Evolutionary conservation across 2,113 vertebrate species (phyloP).

Genomic region (Myiozetetes cayanensis): DNA sequence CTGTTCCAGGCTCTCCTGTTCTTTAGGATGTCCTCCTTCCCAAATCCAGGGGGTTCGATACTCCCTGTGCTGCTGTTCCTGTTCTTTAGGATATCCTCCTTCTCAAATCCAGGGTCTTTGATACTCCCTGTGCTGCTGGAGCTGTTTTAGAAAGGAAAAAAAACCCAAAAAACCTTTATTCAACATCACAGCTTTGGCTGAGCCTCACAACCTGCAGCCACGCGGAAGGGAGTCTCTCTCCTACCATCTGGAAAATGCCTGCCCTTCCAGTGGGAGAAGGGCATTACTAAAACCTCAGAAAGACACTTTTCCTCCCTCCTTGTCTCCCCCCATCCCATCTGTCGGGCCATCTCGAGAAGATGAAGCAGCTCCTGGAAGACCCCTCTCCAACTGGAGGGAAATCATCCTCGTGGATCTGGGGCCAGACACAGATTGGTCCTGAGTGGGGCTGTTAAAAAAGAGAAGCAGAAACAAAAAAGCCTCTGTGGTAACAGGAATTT

Average conservation of each 20-base stretch:
- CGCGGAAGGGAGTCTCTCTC: neutral
- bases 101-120: neutral
- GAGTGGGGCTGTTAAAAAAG: neutral
- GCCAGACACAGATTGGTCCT: neutral
- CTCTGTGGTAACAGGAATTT: neutral
- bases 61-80: neutral
- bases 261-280: constrained; percentile 23
- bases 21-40: too few species aligned
- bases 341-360: neutral
- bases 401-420: neutral
- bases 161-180: neutral
- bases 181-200: neutral
- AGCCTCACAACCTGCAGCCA: neutral
- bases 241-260: constrained; percentile 57
- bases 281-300: constrained; percentile 19
- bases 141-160: neutral
- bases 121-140: too few species aligned
- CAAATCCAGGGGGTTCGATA: too few species aligned
- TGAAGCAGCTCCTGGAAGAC: neutral
- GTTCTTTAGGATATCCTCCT: neutral
- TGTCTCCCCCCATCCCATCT: neutral
- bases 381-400: neutral
- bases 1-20: too few species aligned
- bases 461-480: neutral
- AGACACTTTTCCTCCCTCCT: neutral